These are phyloP conservation scores for Hemibagrus guttatus DNA, from an alignment of 2,797 vertebrate species.

Conservation along the genomic window DNA sequence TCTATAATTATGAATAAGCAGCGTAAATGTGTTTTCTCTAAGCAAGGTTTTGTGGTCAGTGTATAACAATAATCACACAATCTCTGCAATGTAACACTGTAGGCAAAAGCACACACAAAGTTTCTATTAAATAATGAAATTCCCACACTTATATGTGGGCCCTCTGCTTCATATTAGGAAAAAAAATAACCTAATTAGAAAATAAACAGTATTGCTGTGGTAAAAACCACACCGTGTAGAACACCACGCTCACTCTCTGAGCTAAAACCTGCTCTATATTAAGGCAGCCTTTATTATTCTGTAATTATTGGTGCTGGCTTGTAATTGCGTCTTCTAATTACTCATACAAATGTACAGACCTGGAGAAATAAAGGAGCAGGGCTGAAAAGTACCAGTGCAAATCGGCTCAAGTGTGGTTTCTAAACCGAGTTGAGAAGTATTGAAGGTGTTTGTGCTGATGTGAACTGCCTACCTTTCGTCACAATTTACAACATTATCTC, in stretches of 20 bases:
- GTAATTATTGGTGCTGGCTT: conserved; percentile 21
- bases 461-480: neutral
- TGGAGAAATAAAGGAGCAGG: neutral
- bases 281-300: conserved; percentile 31
- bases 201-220: conserved; percentile 20
- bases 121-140: neutral
- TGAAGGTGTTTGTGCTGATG: neutral
- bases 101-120: neutral
- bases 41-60: neutral
- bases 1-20: neutral
- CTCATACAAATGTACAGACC: conserved; percentile 8
- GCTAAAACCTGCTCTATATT: conserved; percentile 16
- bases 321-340: conserved; percentile 32
- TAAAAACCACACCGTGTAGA: conserved; percentile 10
- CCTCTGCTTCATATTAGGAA: conserved; percentile 7
- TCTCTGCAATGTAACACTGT: neutral
- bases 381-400: neutral
- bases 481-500: conserved; percentile 1
- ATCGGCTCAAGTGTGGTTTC: neutral
- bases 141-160: neutral
- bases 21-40: neutral
- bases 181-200: conserved; percentile 41
- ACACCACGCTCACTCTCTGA: neutral
- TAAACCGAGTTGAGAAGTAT: neutral
- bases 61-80: neutral